Conservation (phyloP, 2,888 invertebrate species). For the Nemotelus pantherinus region DNA sequence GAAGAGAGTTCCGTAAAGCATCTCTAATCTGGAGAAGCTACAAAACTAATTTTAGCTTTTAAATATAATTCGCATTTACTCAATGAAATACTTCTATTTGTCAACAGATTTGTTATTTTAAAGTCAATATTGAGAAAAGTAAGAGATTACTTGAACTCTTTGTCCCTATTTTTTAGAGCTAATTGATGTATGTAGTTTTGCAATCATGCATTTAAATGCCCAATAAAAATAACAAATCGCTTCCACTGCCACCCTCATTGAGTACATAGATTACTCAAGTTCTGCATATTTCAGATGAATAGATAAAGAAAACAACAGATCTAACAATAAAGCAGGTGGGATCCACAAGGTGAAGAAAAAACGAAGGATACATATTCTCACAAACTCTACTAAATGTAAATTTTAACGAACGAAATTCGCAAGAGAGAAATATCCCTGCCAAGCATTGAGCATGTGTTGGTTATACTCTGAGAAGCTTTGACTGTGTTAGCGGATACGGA, state of each 20-base stretch:
- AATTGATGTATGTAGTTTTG: too few relatives aligned
- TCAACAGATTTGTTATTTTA: too few relatives aligned
- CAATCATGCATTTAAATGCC: too few relatives aligned
- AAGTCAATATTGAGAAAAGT: too few relatives aligned
- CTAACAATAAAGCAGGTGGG: not conserved
- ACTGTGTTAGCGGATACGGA: not conserved
- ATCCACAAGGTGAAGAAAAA: not conserved
- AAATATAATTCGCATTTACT: too few relatives aligned
- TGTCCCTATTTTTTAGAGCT: too few relatives aligned
- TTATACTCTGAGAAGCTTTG: not conserved
- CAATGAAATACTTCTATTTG: too few relatives aligned
- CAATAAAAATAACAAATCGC: not conserved
- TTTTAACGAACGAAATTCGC: not conserved
- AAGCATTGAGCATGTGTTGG: not conserved
- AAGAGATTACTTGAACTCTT: too few relatives aligned
- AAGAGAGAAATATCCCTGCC: not conserved
- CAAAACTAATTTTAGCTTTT: too few relatives aligned
- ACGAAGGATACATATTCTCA: not conserved
- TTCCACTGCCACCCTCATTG: constrained; percentile 15
- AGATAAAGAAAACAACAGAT: constrained; percentile 3
- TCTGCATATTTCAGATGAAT: constrained; percentile 5
- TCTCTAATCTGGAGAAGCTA: too few relatives aligned
- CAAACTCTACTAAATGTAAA: not conserved
- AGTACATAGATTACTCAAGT: constrained; percentile 20
- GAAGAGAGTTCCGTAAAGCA: too few relatives aligned